Percentiles rank a stretch among this genome's conserved stretches.
Evolutionary conservation across 2,888 invertebrate genomes (phyloP).

Genomic region (Pharmacophagus antenor): DNA sequence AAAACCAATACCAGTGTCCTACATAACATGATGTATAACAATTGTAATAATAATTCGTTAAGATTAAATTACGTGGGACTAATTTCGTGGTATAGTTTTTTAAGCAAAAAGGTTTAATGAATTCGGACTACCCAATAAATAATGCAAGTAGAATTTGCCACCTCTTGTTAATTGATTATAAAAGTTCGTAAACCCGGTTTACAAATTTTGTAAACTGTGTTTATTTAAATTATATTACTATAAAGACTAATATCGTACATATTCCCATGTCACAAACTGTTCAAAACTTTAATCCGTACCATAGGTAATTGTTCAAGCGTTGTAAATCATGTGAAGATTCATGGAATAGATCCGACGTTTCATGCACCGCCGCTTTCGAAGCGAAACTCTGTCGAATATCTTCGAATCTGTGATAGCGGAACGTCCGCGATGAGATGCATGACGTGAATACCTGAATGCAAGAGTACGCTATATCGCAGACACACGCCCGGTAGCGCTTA

Average conservation of each 20-base stretch:
- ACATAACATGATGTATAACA: no score
- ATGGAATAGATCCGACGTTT: conserved; percentile 1
- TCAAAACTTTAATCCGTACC: neutral
- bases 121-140: no score
- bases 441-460: conserved; percentile 1
- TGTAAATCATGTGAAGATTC: neutral
- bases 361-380: conserved; percentile 5
- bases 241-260: neutral
- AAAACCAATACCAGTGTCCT: no score
- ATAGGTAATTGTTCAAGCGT: conserved; percentile 2
- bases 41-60: no score
- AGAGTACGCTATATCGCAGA: neutral
- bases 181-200: no score
- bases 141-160: no score
- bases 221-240: no score
- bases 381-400: conserved; percentile 6
- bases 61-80: no score
- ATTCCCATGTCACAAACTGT: neutral
- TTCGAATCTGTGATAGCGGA: conserved; percentile 2
- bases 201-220: no score
- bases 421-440: conserved; percentile 1
- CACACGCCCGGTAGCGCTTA: neutral
- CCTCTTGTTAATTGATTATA: no score
- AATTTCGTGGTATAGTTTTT: no score
- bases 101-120: no score